These are phyloP conservation scores for Gobio occitaniae DNA, from an alignment of 2,797 vertebrate genomes.

Conservation along the genomic window DNA sequence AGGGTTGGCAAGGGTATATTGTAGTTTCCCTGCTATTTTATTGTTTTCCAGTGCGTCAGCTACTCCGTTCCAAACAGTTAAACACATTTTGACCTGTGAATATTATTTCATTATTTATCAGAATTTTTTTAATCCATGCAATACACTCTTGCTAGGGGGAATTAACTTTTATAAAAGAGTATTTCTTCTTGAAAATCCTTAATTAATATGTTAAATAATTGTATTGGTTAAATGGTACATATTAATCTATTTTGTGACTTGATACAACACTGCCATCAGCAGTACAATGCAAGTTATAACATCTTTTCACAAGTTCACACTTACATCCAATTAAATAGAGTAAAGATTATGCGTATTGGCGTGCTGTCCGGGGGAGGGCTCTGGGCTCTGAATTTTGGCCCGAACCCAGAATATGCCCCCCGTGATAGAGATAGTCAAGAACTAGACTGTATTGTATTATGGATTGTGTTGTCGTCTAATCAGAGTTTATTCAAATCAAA, in stretches of 20 bases:
- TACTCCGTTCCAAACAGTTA: neutral
- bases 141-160: neutral
- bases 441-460: too few species aligned
- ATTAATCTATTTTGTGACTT: neutral
- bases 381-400: too few species aligned
- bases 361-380: too few species aligned
- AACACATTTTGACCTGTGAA: neutral
- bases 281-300: neutral
- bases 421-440: too few species aligned
- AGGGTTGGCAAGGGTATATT: neutral
- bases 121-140: neutral
- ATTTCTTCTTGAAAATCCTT: neutral
- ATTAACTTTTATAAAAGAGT: neutral
- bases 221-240: neutral
- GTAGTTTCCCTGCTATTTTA: neutral
- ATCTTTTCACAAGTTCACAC: too few species aligned
- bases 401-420: too few species aligned
- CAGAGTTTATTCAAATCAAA: too few species aligned
- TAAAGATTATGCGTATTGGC: too few species aligned
- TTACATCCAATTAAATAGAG: too few species aligned
- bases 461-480: too few species aligned
- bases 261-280: constrained; percentile 27
- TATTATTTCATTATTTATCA: neutral
- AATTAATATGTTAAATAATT: neutral
- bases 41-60: neutral